phyloP scores from a whole-genome alignment of 1,140 invertebrate species.

The Paraescarpia echinospica region DNA sequence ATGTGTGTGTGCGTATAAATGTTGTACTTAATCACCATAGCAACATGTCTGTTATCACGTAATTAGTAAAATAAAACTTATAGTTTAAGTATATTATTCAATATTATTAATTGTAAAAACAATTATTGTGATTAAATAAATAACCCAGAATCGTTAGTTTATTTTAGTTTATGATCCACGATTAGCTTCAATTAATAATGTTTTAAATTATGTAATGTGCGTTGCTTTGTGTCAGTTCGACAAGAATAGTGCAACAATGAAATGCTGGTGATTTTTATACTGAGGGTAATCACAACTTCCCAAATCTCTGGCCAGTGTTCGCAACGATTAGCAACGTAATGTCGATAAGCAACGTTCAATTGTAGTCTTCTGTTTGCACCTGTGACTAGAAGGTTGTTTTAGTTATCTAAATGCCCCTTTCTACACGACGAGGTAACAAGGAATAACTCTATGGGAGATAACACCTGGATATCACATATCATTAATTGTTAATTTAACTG shows the following conservation, averaged over 20 bases:
- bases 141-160: not conserved
- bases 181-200: not conserved
- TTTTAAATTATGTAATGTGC: not conserved
- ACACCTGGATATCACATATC: too few relatives aligned
- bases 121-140: not conserved
- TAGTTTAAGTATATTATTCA: too few relatives aligned
- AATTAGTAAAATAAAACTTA: too few relatives aligned
- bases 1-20: too few relatives aligned
- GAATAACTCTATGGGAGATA: too few relatives aligned
- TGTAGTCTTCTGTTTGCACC: too few relatives aligned
- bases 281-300: constrained; percentile 31
- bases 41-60: too few relatives aligned
- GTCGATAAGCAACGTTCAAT: not conserved
- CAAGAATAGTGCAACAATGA: constrained; percentile 35
- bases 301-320: constrained; percentile 17
- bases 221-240: not conserved
- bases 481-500: too few relatives aligned
- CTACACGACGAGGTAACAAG: too few relatives aligned
- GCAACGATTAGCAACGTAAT: not conserved
- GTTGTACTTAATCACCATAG: too few relatives aligned
- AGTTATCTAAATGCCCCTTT: too few relatives aligned
- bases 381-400: too few relatives aligned
- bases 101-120: not conserved
- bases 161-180: not conserved
- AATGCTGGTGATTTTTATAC: constrained; percentile 44